Percentiles rank a stretch among this genome's conserved stretches.
These are phyloP conservation scores for Sthenelais limicola DNA, from an alignment of 2,888 invertebrate genomes.

Conservation along the genomic window DNA sequence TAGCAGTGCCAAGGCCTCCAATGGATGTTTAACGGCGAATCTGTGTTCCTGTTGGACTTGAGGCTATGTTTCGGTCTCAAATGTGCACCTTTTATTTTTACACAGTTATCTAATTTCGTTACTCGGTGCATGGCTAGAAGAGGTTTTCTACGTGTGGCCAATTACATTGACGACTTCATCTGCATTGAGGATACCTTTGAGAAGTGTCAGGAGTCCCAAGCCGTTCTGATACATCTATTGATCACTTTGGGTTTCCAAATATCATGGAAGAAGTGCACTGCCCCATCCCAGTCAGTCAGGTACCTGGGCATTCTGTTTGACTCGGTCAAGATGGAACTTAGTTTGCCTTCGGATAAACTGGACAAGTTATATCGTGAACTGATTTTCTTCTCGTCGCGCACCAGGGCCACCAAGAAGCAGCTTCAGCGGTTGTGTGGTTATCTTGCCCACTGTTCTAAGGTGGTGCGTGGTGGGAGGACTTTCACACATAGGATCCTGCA, in stretches of 20 bases:
- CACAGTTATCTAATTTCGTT: not conserved
- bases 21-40: not conserved
- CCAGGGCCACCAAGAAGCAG: not conserved
- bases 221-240: not conserved
- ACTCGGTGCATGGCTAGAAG: not conserved
- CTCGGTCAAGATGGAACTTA: not conserved
- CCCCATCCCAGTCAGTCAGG: not conserved
- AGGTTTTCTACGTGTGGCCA: not conserved
- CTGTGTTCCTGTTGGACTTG: not conserved
- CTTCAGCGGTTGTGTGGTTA: not conserved
- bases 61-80: not conserved
- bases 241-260: not conserved
- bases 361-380: not conserved
- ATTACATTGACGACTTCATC: not conserved
- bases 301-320: not conserved
- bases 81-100: constrained; percentile 3
- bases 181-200: not conserved
- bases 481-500: not conserved
- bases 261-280: not conserved
- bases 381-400: not conserved
- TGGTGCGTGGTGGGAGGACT: not conserved
- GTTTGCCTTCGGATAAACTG: not conserved
- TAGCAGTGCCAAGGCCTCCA: not conserved
- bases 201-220: not conserved
- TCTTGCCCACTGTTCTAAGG: not conserved